Conservation (phyloP, 2,888 invertebrate species). For the Zeuzera pyrina region DNA sequence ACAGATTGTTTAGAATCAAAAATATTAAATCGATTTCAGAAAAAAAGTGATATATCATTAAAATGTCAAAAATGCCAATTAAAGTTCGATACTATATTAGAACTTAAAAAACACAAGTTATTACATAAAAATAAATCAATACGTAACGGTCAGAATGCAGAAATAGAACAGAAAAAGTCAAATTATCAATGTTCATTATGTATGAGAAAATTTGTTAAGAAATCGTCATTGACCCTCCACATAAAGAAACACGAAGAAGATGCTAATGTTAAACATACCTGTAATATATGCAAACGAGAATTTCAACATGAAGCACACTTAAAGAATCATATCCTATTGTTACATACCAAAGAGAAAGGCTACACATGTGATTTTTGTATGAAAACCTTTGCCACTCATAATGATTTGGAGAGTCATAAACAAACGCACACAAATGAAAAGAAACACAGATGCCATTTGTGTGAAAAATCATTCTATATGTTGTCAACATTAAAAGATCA, state of each 20-base stretch:
- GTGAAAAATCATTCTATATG: constrained; percentile 62
- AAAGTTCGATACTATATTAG: too few relatives aligned
- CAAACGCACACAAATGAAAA: constrained; percentile 56
- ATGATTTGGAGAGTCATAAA: constrained; percentile 54
- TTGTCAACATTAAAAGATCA: constrained; percentile 73
- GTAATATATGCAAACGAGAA: constrained; percentile 56
- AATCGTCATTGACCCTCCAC: constrained; percentile 38
- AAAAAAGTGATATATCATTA: too few relatives aligned
- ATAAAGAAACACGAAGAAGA: constrained; percentile 40
- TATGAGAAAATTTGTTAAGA: constrained; percentile 43
- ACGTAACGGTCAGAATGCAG: too few relatives aligned
- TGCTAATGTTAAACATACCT: constrained; percentile 31
- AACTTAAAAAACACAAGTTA: too few relatives aligned
- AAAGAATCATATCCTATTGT: constrained; percentile 61
- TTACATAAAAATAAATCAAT: too few relatives aligned
- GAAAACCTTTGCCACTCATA: constrained; percentile 46
- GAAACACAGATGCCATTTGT: constrained; percentile 63
- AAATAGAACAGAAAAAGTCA: too few relatives aligned
- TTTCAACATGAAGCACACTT: constrained; percentile 71
- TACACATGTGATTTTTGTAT: constrained; percentile 60
- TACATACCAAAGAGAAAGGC: constrained; percentile 55
- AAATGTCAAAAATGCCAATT: too few relatives aligned
- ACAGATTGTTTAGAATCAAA: too few relatives aligned
- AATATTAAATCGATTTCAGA: too few relatives aligned
- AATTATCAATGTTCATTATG: constrained; percentile 43